These are phyloP conservation scores for Protobothrops flavoviridis DNA, from an alignment of 2,113 vertebrate genomes.

Conservation along the genomic window DNA sequence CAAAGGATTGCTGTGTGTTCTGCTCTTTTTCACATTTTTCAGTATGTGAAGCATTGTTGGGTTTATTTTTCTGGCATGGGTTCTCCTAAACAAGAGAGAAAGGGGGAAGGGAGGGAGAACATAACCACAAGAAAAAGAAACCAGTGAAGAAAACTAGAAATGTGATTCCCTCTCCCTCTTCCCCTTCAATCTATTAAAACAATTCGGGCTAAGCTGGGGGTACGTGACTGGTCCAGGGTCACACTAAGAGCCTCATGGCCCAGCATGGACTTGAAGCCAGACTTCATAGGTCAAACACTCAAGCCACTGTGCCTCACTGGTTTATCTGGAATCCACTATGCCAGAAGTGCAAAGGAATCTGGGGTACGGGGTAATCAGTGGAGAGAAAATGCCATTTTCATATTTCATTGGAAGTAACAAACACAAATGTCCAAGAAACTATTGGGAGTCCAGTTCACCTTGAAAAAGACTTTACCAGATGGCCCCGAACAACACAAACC, in stretches of 20 bases:
- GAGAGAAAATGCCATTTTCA: not conserved
- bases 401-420: not conserved
- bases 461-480: not conserved
- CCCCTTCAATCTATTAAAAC: not conserved
- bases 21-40: conserved; percentile 75
- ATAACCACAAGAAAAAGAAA: not conserved
- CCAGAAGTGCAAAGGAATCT: not conserved
- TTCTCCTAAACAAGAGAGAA: conserved; percentile 64
- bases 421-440: not conserved
- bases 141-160: not conserved
- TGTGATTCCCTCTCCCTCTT: not conserved
- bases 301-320: not conserved
- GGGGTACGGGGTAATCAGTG: not conserved
- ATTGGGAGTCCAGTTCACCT: not conserved
- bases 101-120: not conserved
- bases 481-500: not conserved
- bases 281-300: not conserved
- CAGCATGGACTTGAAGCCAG: not conserved
- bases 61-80: conserved; percentile 67
- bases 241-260: not conserved
- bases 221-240: not conserved
- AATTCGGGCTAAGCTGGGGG: not conserved
- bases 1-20: conserved; percentile 81
- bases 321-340: not conserved
- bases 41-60: conserved; percentile 61